Base-by-base conservation (phyloP, 1,140 invertebrate species). In the Atopsyche davidsoni region DNA sequence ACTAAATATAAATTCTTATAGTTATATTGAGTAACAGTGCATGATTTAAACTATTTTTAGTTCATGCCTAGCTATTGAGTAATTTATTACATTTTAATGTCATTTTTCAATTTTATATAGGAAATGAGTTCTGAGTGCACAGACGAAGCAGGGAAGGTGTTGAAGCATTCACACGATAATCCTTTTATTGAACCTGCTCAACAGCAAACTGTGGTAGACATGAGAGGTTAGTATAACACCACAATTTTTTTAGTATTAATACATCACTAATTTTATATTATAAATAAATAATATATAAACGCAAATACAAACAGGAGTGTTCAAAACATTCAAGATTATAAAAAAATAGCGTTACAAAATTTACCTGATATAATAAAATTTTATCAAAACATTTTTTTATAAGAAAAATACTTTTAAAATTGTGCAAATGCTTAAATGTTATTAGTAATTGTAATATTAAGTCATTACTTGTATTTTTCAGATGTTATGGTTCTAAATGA, bases 401-500 rank as follows among this genome's bases (percentile, higher is more conserved):
- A 17, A 34, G 16, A 34, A 49, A n/a, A 17, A 39, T 3, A 18
- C 24, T 9, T 53, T 19, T 11, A 31, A 40, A 36, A 13, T 13
- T 24, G 10, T 22, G 21, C 25, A 19, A 24, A 50, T 10, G 7
- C 18, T 13, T 36, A 25, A 10, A 35, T 50, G 19, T 32, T 16
- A 53, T 22, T 19, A n/a, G n/a, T n/a, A n/a, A n/a, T n/a, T n/a
- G n/a, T n/a, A n/a, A n/a, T n/a, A n/a, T n/a, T n/a, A n/a, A n/a
- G n/a, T n/a, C n/a, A 28, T 28, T 7, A 28, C 24, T 28, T 28
- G 6, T 28, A 7, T 7, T 28, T 80, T 79, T 14, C 72, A 97
- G 94, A 98, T 80, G 92, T 97, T 40, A 93, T 96, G 91, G 92
- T 96, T 51, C 73, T 98, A 58, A 96, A 95, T 69, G 92, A 97